These are phyloP conservation scores for Tryphoninae sp. DNA, from an alignment of 2,888 invertebrate species.

Conservation along the genomic window DNA sequence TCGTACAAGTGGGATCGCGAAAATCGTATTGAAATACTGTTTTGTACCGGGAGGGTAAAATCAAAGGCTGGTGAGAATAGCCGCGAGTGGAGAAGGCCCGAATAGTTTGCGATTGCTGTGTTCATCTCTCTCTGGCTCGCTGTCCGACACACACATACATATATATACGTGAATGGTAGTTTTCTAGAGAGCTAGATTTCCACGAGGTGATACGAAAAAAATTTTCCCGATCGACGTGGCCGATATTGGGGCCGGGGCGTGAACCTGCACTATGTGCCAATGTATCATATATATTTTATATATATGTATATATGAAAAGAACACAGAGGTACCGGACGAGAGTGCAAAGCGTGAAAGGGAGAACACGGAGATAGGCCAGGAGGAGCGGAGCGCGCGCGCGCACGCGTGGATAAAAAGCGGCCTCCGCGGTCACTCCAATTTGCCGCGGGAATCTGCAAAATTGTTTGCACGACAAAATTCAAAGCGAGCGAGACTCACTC, in stretches of 20 bases:
- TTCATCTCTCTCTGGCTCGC: background rate
- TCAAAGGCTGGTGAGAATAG: conserved; percentile 41
- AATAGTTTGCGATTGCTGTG: conserved; percentile 23
- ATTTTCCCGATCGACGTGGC: conserved; percentile 43
- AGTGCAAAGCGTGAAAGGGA: conserved; percentile 30
- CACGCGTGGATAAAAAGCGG: conserved; percentile 37
- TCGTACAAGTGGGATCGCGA: conserved; percentile 25
- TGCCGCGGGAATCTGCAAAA: conserved; percentile 54
- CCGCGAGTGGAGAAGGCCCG: background rate
- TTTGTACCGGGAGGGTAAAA: conserved; percentile 11
- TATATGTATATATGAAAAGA: background rate
- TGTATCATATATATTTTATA: background rate
- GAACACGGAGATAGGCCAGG: conserved; percentile 24
- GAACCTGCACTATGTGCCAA: background rate
- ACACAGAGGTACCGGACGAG: conserved; percentile 7
- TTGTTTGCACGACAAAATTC: conserved; percentile 60
- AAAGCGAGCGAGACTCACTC: conserved; percentile 51
- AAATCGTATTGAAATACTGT: conserved; percentile 35
- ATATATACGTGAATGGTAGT: conserved; percentile 30
- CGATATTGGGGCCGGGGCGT: conserved; percentile 37
- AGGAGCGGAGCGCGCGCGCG: conserved; percentile 11
- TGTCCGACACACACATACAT: background rate
- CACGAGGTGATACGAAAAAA: conserved; percentile 39
- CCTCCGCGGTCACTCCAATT: conserved; percentile 56
- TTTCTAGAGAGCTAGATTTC: conserved; percentile 48